Base-by-base conservation (phyloP, 2,113 vertebrate species). In the Microcebus tavaratra region DNA sequence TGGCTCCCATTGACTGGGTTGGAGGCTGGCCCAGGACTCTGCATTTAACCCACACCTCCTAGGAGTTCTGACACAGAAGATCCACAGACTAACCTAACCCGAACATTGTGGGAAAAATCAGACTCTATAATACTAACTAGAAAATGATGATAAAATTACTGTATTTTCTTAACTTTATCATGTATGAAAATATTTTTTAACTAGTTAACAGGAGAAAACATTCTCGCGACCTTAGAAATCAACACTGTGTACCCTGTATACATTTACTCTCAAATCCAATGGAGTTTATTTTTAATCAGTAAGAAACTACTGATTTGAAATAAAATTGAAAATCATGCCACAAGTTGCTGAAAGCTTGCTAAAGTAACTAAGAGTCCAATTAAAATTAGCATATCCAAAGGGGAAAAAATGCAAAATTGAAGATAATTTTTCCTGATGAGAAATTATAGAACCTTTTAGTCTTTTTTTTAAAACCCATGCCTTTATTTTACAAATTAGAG, bases 61-160 rank as follows among this genome's bases (percentile, higher is more conserved):
- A 25, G 42, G 6, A n/a, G 1, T 5, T 53, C 61, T 31, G 23
- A 5, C 4, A 21, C 1, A 27, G 12, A 21, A 0, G 0, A 29
- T 29, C 48, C 50, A 6, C 8, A 29, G 1, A 15, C 55, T 23
- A 8, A 12, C 18, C 18, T 48, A 63, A 2, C 1, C 18, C 23
- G 39, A 48, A 2, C 1, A 2, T 39, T 23, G 4, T 5, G 12
- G 57, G 29, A 17, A 89, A 57, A 31, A 1, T 1, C 9, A 12
- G 5, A 2, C 18, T 8, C 2, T 12, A 29, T n/a, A 39, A 57
- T 50, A 91, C 14, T 65, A 50, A 39, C 8, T 42, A 50, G 20
- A 50, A 93, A 80, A 20, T 2, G 0, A 67, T 57, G 27, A 50
- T 9, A 79, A 86, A 17, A 3, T 36, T 57, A 36, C 21, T 80